Conservation (phyloP, 2,113 vertebrate species). For the Aegithalos caudatus region DNA sequence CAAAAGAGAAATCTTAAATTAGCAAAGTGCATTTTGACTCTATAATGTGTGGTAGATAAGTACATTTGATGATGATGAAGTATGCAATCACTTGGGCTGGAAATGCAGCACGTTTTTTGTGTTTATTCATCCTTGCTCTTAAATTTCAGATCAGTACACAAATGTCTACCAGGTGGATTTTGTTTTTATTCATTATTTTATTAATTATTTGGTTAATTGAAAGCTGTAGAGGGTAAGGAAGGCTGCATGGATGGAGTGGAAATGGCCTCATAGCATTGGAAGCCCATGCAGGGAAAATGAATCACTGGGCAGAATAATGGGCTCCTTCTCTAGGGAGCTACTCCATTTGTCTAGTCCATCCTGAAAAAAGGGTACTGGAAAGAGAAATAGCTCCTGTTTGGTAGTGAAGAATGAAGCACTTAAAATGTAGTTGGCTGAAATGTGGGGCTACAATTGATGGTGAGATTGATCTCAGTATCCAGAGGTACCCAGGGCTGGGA, state of each 20-base stretch:
- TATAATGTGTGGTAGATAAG: not conserved
- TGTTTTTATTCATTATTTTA: not conserved
- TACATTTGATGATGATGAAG: not conserved
- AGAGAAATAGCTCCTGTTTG: not conserved
- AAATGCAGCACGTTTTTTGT: not conserved
- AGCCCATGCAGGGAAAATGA: rapidly evolving
- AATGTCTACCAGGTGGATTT: not conserved
- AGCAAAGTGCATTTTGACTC: not conserved
- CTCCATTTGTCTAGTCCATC: not conserved
- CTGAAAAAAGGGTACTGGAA: not conserved
- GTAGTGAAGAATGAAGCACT: not conserved
- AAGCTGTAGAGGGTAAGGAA: not conserved
- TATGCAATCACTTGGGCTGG: not conserved
- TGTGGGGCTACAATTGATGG: not conserved
- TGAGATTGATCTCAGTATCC: not conserved
- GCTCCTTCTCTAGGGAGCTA: not conserved
- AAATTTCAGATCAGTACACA: not conserved
- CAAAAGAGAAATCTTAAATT: not conserved
- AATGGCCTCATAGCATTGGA: not conserved
- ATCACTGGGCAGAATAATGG: not conserved
- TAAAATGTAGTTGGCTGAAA: not conserved
- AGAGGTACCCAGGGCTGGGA: not conserved
- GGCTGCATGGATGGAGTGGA: not conserved
- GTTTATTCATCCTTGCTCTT: not conserved
- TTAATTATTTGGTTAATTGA: not conserved